These are phyloP conservation scores for Apamea crenata DNA, from an alignment of 2,888 invertebrate genomes.

Conservation along the genomic window DNA sequence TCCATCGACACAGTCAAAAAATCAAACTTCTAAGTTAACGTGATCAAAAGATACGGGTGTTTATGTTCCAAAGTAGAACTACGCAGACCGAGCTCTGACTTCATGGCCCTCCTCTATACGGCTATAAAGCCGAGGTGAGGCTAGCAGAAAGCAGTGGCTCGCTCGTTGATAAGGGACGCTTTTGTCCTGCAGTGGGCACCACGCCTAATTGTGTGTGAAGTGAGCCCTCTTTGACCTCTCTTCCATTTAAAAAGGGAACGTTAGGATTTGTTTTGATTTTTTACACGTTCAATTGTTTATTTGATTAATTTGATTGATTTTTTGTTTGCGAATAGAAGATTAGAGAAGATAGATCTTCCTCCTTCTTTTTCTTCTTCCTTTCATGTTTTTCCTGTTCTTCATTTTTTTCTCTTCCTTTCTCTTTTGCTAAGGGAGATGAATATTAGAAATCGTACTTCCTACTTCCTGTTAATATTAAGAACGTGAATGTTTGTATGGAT, in stretches of 20 bases:
- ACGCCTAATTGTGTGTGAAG: conserved; percentile 68
- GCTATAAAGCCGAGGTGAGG: conserved; percentile 61
- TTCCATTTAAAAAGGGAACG: conserved; percentile 12
- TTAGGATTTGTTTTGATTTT: conserved; percentile 25
- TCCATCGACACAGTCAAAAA: no score
- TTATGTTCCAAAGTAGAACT: not conserved
- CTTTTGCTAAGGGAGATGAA: no score
- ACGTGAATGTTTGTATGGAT: no score
- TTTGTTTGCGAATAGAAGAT: no score
- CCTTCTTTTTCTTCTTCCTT: no score
- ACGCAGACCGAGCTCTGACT: not conserved
- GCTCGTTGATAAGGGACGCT: conserved; percentile 65
- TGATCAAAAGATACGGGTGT: no score
- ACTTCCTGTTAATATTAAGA: no score
- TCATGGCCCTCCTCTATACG: conserved; percentile 43
- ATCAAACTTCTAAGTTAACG: no score
- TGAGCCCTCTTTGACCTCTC: conserved; percentile 51
- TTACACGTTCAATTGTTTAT: conserved; percentile 1
- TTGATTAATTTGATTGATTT: not conserved
- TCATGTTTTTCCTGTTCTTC: no score
- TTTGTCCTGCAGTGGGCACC: conserved; percentile 59
- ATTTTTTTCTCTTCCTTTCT: no score
- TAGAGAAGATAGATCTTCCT: no score
- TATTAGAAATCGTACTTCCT: no score
- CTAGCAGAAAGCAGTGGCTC: conserved; percentile 66